Conservation (phyloP, 1,140 invertebrate genomes). For the Nylanderia fulva region DNA sequence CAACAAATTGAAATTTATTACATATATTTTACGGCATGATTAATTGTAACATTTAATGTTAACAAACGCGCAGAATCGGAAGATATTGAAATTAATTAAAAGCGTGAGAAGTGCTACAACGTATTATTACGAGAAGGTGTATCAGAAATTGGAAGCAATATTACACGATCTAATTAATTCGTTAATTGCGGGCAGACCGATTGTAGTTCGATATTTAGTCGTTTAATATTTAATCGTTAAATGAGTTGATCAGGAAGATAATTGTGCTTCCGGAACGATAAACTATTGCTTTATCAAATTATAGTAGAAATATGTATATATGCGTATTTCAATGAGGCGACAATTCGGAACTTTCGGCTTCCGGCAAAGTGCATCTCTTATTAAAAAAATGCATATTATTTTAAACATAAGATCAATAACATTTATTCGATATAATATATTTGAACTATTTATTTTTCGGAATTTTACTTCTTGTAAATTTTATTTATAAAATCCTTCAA, state of each 20-base stretch:
- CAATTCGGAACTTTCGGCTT: constrained; percentile 2
- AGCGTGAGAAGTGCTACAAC: neutral
- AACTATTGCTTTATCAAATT: constrained; percentile 19
- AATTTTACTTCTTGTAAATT: neutral
- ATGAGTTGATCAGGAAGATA: constrained; percentile 39
- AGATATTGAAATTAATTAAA: constrained; percentile 32
- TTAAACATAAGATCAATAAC: neutral
- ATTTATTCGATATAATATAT: neutral
- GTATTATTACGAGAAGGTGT: neutral
- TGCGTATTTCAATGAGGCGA: neutral
- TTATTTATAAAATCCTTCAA: neutral
- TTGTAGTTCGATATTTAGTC: constrained; percentile 42
- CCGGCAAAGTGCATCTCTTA: too few relatives aligned
- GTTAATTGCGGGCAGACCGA: constrained; percentile 28
- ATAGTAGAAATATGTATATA: constrained; percentile 8
- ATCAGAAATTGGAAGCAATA: constrained; percentile 16
- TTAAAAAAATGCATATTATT: neutral
- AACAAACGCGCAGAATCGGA: neutral
- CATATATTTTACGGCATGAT: neutral
- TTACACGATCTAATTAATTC: constrained; percentile 48
- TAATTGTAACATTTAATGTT: constrained; percentile 28
- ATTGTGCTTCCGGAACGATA: constrained; percentile 35
- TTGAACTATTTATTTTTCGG: neutral
- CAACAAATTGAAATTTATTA: constrained; percentile 20
- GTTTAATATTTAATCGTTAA: constrained; percentile 54